These are phyloP conservation scores for Chelonoidis abingdonii DNA, from an alignment of 2,113 vertebrate genomes.

Conservation along the genomic window DNA sequence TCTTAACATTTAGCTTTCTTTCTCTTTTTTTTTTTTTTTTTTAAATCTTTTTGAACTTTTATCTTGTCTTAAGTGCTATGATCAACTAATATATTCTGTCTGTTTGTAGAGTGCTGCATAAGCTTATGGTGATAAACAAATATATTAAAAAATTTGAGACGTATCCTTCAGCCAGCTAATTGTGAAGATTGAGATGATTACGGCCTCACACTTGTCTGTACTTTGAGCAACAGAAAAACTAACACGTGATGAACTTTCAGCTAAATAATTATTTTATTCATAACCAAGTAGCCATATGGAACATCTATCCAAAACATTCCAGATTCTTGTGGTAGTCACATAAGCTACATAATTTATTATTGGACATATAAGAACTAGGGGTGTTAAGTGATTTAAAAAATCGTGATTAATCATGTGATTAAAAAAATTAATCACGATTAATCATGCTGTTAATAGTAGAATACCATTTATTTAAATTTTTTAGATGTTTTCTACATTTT, in stretches of 20 bases:
- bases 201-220: not conserved
- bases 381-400: too few species aligned
- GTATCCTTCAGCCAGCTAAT: not conserved
- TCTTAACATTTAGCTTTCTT: not conserved
- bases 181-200: not conserved
- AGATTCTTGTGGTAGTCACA: not conserved
- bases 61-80: not conserved
- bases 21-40: too few species aligned
- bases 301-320: not conserved
- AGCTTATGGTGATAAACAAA: not conserved
- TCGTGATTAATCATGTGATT: too few species aligned
- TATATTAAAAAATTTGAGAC: too few species aligned
- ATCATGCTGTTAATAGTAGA: too few species aligned
- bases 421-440: too few species aligned
- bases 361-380: not conserved
- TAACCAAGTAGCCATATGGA: not conserved
- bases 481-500: too few species aligned
- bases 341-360: constrained; percentile 27
- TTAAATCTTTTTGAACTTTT: not conserved
- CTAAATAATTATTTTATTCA: constrained; percentile 7
- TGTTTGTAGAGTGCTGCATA: not conserved
- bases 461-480: too few species aligned
- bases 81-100: not conserved
- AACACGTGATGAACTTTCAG: not conserved
- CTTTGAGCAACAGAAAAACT: not conserved